Percentiles rank a stretch among this genome's conserved stretches.
phyloP scores from a whole-genome alignment of 2,113 vertebrate species.

The Pristiophorus japonicus region DNA sequence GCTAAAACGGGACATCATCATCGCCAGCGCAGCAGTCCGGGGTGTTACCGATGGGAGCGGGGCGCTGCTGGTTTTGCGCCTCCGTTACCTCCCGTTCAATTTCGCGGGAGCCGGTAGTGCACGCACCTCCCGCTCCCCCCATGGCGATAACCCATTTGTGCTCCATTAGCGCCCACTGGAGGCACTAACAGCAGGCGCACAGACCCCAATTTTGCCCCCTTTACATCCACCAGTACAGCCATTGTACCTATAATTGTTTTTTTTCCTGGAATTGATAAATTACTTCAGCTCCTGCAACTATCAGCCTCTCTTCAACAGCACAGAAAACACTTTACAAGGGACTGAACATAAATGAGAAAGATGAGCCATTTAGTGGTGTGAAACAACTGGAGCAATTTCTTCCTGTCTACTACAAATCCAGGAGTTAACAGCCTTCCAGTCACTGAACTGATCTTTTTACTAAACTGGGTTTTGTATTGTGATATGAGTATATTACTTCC shows the following conservation, averaged over 20 bases:
- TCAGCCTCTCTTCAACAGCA: not conserved
- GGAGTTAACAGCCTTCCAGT: not conserved
- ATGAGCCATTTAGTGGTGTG: not conserved
- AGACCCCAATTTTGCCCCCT: too few species aligned
- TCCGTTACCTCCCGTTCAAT: too few species aligned
- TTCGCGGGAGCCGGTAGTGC: too few species aligned
- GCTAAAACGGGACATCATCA: too few species aligned
- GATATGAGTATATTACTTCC: not conserved
- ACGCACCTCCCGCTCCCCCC: too few species aligned
- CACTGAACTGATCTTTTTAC: not conserved
- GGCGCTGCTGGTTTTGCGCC: too few species aligned
- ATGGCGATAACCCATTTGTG: too few species aligned
- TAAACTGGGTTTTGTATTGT: not conserved
- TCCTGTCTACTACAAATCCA: not conserved
- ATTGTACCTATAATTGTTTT: not conserved
- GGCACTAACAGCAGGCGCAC: too few species aligned
- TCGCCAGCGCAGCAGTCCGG: too few species aligned
- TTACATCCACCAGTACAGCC: not conserved
- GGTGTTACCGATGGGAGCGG: too few species aligned
- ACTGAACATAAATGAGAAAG: not conserved
- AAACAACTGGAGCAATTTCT: not conserved
- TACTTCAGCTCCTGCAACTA: not conserved
- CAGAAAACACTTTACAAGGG: not conserved
- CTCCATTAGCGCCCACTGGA: too few species aligned
- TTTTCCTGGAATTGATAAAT: not conserved